Percentiles rank a stretch among this genome's conserved stretches.
These are phyloP conservation scores for Cinara cedri DNA, from an alignment of 2,888 invertebrate species.

Conservation along the genomic window DNA sequence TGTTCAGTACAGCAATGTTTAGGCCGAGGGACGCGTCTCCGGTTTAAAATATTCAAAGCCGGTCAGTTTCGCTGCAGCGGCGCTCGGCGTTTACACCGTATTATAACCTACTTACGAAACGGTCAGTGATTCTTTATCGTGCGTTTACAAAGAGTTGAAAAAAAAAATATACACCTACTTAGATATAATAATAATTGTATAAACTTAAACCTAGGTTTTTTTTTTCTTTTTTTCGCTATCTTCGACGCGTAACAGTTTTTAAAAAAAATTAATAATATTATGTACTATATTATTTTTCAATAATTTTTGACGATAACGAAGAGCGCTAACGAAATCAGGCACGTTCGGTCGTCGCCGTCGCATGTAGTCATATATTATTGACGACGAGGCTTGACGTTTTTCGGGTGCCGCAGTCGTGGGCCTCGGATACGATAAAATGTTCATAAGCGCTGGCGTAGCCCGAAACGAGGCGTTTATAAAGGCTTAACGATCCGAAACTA, in stretches of 20 bases:
- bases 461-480: not conserved
- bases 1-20: not conserved
- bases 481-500: constrained; percentile 25
- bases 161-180: no score
- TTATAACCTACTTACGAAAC: constrained; percentile 52
- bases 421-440: no score
- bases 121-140: constrained; percentile 45
- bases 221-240: no score
- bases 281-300: not conserved
- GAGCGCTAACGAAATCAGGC: not conserved
- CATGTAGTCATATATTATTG: no score
- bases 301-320: no score
- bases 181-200: no score
- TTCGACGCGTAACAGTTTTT: not conserved
- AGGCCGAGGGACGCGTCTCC: constrained; percentile 21
- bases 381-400: no score
- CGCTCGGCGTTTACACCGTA: not conserved
- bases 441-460: not conserved
- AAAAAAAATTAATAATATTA: no score
- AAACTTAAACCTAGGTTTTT: no score
- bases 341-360: not conserved
- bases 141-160: no score
- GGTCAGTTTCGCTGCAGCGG: constrained; percentile 35
- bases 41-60: constrained; percentile 43
- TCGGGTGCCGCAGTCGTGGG: no score